phyloP scores from a whole-genome alignment of 2,797 vertebrate genomes.

The Chanos chanos region DNA sequence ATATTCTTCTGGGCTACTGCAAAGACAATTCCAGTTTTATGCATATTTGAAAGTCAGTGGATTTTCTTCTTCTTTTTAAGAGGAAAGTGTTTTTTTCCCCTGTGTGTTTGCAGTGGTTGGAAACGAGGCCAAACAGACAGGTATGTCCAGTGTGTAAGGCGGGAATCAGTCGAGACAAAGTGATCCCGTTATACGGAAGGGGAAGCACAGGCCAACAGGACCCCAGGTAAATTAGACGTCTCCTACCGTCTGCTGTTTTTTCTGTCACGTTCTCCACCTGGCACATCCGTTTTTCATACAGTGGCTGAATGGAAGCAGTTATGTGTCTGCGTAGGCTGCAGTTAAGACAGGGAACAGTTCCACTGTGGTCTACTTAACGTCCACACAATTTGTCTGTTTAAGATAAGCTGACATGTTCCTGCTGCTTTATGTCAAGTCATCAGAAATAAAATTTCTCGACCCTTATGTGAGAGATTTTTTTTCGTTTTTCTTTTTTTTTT shows the following conservation, averaged over 20 bases:
- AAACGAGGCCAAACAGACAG: constrained; percentile 94
- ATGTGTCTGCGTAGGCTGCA: too few relatives aligned
- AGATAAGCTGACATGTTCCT: too few relatives aligned
- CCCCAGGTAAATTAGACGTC: constrained; percentile 75
- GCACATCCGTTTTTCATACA: too few relatives aligned
- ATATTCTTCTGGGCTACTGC: constrained; percentile 1
- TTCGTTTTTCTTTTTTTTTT: constrained; percentile 25
- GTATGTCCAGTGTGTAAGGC: constrained; percentile 99
- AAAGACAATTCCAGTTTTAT: not conserved
- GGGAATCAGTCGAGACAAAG: constrained; percentile 96
- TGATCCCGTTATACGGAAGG: constrained; percentile 94
- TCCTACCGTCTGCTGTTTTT: too few relatives aligned
- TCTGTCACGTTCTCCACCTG: too few relatives aligned
- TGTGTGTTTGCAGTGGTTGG: constrained; percentile 81
- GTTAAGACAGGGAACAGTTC: too few relatives aligned
- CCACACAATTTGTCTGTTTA: too few relatives aligned
- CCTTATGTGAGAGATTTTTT: too few relatives aligned
- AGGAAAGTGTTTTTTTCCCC: not conserved
- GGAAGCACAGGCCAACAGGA: constrained; percentile 96
- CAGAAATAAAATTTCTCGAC: too few relatives aligned
- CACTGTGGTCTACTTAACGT: too few relatives aligned
- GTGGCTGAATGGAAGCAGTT: too few relatives aligned
- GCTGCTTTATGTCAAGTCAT: too few relatives aligned
- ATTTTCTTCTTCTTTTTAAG: not conserved
- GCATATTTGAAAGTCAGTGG: not conserved